Conservation (phyloP, 2,797 vertebrate genomes). For the Antrozous pallidus region DNA sequence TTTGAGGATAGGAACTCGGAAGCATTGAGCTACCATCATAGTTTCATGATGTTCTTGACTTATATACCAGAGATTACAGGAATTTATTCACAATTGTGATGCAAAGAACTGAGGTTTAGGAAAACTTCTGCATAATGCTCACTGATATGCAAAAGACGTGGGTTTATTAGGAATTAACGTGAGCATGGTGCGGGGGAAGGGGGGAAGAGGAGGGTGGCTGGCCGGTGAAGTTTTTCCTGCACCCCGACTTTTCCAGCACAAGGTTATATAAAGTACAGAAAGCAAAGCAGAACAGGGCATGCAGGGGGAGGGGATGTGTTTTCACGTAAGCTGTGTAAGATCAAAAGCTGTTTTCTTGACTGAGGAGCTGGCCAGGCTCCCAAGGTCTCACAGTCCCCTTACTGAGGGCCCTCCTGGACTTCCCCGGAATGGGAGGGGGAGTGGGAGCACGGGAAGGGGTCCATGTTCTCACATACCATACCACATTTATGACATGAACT, state of each 20-base stretch:
- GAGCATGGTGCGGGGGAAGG: no score
- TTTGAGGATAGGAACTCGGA: neutral
- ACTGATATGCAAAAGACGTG: neutral
- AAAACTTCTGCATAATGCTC: neutral
- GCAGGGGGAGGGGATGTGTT: neutral
- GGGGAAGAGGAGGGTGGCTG: neutral
- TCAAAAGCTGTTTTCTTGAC: neutral
- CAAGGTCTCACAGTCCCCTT: neutral
- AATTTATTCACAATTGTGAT: neutral
- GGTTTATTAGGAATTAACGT: neutral
- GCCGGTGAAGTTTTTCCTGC: neutral
- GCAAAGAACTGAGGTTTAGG: neutral
- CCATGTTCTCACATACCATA: neutral
- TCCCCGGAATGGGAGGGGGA: neutral
- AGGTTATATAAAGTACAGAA: neutral
- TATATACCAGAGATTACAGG: neutral
- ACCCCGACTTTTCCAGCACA: neutral
- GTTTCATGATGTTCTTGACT: neutral
- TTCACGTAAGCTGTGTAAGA: neutral
- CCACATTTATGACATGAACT: neutral
- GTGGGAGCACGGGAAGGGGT: neutral
- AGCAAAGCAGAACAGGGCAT: neutral
- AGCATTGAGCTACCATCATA: neutral
- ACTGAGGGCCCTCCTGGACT: neutral
- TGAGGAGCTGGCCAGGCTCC: neutral